These are phyloP conservation scores for Poecilia gillii DNA, from an alignment of 2,797 vertebrate species.

Conservation along the genomic window DNA sequence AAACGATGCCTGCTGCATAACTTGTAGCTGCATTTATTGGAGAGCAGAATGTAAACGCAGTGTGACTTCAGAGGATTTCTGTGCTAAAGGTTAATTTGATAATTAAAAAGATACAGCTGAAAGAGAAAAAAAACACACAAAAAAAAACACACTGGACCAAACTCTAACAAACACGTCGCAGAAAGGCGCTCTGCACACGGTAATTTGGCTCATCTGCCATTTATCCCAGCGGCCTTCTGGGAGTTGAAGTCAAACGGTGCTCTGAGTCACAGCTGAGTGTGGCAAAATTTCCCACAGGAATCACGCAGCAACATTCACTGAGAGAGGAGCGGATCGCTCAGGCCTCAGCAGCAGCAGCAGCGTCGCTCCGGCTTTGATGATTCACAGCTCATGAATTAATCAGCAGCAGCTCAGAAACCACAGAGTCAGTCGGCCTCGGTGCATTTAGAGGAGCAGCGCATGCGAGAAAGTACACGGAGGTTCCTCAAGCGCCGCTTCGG, in stretches of 20 bases:
- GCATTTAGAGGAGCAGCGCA: conserved; percentile 27
- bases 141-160: not conserved
- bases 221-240: conserved; percentile 38
- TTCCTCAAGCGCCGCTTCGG: not conserved
- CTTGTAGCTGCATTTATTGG: not conserved
- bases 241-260: conserved; percentile 49
- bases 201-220: conserved; percentile 35
- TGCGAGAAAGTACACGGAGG: conserved; percentile 36
- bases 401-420: conserved; percentile 43
- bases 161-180: not conserved
- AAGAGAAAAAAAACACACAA: conserved; percentile 4
- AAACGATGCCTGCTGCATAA: conserved; percentile 2
- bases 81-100: not conserved
- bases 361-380: conserved; percentile 57
- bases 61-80: not conserved
- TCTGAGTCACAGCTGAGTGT: conserved; percentile 50
- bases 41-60: not conserved
- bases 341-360: conserved; percentile 29
- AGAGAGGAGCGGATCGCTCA: conserved; percentile 36
- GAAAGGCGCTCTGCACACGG: conserved; percentile 17
- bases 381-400: conserved; percentile 71
- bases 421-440: conserved; percentile 50
- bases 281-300: conserved; percentile 48
- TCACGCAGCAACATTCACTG: conserved; percentile 48
- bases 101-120: conserved; percentile 4